Base-by-base conservation (phyloP, 2,797 vertebrate genomes). In the Phataginus tetradactyla region DNA sequence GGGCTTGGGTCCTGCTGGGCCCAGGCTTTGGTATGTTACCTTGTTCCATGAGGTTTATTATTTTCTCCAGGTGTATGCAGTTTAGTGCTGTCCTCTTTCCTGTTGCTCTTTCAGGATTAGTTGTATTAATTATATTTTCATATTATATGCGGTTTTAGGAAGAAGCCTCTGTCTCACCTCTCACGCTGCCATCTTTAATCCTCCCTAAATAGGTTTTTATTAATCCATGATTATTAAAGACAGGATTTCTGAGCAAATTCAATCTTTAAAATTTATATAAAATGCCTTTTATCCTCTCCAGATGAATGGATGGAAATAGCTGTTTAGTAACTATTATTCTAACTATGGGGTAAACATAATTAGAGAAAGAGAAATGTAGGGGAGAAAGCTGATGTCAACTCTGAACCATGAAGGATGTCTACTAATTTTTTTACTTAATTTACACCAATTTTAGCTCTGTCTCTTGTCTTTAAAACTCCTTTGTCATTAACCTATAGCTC, bases 381-480 rank as follows among this genome's bases (percentile, higher is more conserved):
- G 69, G 5, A 53, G 85, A 86, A 85, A 39, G 9, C 18, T 63
- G 39, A 53, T 6, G 20, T 91, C 13, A 18, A 42, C 37, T 78
- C 42, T 89, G 63, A 93, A 49, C 53, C 13, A 53, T 5, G n/a
- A 10, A 80, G 64, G 27, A n/a, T 37, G 4, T 53, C 37, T 78
- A 64, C 34, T 86, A 25, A 74, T 90, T 96, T 69, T 55, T 71
- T 32, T 8, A 51, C 11, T 37, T 74, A 17, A 79, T 84, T 92
- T 92, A 68, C 18, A 85, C 80, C 18, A n/a, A 2, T 45, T 85
- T 74, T 80, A 92, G 39, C 63, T 21, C 21, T 39, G 13, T 66
- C 37, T 91, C 49, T 92, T n/a, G 85, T 61, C 64, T 88, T 85
- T 37, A 74, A 92, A 57, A 13, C 37, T 91, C 34, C 49, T 91